Evolutionary conservation across 2,113 vertebrate species (phyloP).

Genomic region (Casuarius casuarius): DNA sequence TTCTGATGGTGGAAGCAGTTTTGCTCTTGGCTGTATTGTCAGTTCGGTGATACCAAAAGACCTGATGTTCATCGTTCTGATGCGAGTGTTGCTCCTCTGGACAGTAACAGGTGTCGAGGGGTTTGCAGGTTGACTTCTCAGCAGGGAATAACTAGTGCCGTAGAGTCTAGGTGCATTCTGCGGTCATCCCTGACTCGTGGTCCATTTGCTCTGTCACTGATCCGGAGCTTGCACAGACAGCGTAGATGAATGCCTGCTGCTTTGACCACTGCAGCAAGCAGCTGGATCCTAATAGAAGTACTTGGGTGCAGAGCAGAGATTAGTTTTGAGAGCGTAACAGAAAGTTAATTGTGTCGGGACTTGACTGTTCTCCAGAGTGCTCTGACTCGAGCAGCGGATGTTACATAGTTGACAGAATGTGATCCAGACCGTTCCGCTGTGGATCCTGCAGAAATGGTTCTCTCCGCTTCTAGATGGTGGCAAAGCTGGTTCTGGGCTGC

Average conservation of each 20-base stretch:
- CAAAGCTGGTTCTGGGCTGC: neutral
- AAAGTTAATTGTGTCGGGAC: neutral
- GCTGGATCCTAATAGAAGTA: too few species aligned
- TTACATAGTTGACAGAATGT: neutral
- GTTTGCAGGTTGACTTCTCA: neutral
- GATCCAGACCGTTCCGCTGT: neutral
- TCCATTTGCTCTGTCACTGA: neutral
- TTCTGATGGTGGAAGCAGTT: neutral
- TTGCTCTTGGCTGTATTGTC: neutral
- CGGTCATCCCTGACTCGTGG: neutral
- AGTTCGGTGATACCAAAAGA: too few species aligned
- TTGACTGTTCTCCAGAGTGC: neutral
- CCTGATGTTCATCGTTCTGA: neutral
- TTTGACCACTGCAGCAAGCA: neutral
- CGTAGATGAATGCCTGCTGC: neutral
- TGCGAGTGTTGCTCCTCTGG: neutral
- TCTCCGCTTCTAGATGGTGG: neutral
- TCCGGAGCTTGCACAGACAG: neutral
- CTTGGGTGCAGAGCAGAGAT: neutral
- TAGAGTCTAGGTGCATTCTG: fast-evolving
- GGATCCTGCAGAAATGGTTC: neutral
- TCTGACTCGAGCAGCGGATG: neutral
- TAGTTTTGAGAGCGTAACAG: neutral
- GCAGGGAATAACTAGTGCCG: neutral
- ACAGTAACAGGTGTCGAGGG: neutral